A percentile compares a stretch with the other conserved stretches of the same genome.
Evolutionary conservation across 2,888 invertebrate genomes (phyloP).

Genomic region (Zonitis immaculata): DNA sequence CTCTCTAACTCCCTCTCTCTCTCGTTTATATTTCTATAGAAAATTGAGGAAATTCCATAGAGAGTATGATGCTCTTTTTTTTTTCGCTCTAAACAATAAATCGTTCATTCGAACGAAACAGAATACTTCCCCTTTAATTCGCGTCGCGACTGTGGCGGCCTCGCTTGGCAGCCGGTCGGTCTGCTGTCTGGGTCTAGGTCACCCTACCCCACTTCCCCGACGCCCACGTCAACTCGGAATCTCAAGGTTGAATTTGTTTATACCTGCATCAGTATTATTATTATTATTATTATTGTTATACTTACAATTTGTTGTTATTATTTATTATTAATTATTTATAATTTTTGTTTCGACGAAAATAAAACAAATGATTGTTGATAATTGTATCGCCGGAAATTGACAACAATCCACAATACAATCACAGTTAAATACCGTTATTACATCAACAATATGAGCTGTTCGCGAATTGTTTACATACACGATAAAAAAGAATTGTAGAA

Average conservation of each 20-base stretch:
- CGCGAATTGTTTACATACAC: neutral
- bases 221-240: constrained; percentile 38
- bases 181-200: constrained; percentile 46
- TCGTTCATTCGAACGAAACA: constrained; percentile 8
- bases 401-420: neutral
- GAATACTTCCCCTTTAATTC: constrained; percentile 44
- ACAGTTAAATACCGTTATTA: neutral
- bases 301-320: no score
- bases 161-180: constrained; percentile 35
- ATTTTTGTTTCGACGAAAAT: no score
- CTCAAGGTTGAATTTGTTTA: constrained; percentile 48
- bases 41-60: no score
- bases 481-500: neutral
- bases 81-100: constrained; percentile 12
- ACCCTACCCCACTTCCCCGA: constrained; percentile 40
- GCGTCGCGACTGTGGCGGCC: constrained; percentile 41
- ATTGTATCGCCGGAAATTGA: neutral
- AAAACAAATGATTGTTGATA: neutral
- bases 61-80: neutral
- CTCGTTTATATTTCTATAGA: no score
- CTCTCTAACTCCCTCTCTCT: no score
- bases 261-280: constrained; percentile 27
- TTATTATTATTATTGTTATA: no score
- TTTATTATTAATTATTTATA: no score
- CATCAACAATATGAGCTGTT: neutral